A percentile compares a stretch with the other conserved stretches of the same genome.
These are phyloP conservation scores for Onychostoma macrolepis DNA, from an alignment of 2,113 vertebrate genomes.

Conservation along the genomic window DNA sequence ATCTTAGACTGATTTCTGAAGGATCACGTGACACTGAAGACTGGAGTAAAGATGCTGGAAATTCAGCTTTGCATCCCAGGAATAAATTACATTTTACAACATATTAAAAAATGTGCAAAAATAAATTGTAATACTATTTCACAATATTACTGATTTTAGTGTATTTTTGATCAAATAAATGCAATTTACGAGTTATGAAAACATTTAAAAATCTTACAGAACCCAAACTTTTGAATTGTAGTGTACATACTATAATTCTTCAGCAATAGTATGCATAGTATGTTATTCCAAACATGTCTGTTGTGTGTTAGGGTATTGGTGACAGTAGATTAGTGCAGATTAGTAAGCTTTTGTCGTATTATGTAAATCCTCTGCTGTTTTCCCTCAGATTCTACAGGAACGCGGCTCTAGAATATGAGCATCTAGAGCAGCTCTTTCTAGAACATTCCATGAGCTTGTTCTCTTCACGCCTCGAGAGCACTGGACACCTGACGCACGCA, in stretches of 20 bases:
- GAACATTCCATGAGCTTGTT: slow-evolving; percentile 61
- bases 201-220: background rate
- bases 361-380: slow-evolving; percentile 14
- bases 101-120: too few relatives aligned
- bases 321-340: background rate
- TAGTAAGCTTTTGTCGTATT: background rate
- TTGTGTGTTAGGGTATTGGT: background rate
- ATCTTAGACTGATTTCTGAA: background rate
- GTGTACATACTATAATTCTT: background rate
- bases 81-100: background rate
- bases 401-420: slow-evolving; percentile 96
- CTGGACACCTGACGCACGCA: background rate
- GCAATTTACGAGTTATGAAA: background rate
- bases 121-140: background rate
- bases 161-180: background rate
- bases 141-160: background rate
- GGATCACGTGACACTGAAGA: background rate
- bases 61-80: background rate
- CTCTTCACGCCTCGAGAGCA: slow-evolving; percentile 5
- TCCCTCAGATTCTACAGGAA: slow-evolving; percentile 94
- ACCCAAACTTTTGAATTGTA: background rate
- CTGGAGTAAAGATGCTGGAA: background rate
- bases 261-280: background rate
- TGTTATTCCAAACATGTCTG: background rate
- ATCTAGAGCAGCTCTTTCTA: slow-evolving; percentile 74